Conservation (phyloP, 1,140 invertebrate species). For the Epicauta chinensis region DNA sequence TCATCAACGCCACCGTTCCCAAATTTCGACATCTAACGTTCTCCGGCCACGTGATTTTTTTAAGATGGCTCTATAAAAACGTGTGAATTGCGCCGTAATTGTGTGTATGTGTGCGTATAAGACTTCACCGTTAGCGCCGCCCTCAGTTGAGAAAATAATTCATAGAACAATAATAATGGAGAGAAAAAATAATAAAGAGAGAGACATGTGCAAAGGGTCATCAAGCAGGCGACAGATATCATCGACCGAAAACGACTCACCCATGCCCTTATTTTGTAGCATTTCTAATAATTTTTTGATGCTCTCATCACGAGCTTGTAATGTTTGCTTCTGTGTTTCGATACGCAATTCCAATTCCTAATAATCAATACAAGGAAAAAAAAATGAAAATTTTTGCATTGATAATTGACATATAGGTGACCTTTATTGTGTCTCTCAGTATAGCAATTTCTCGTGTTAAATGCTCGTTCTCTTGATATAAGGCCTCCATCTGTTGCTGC, state of each 20-base stretch:
- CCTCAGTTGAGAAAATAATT: constrained; percentile 11
- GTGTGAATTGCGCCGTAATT: constrained; percentile 25
- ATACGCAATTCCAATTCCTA: constrained; percentile 92
- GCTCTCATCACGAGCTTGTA: constrained; percentile 92
- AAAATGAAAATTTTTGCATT: too few species aligned
- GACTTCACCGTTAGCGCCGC: constrained; percentile 18
- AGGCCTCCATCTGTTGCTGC: constrained; percentile 85
- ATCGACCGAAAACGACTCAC: constrained; percentile 53
- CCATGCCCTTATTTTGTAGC: constrained; percentile 95
- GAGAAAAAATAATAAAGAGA: constrained; percentile 13
- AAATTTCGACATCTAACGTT: constrained; percentile 7
- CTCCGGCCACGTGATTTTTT: constrained; percentile 8
- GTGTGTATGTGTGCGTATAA: too few species aligned
- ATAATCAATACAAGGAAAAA: too few species aligned
- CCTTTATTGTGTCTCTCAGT: constrained; percentile 90
- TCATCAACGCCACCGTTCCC: constrained; percentile 6
- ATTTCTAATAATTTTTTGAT: constrained; percentile 98
- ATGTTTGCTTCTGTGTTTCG: constrained; percentile 96
- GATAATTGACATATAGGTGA: constrained; percentile 36
- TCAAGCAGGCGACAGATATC: constrained; percentile 27
- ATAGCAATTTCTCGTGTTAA: constrained; percentile 91
- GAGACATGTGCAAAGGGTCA: constrained; percentile 20
- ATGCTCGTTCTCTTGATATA: constrained; percentile 92
- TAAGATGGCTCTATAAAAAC: constrained; percentile 1
- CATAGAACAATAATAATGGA: constrained; percentile 5